Conservation (phyloP, 2,797 vertebrate species). For the Pangasius macronema region DNA sequence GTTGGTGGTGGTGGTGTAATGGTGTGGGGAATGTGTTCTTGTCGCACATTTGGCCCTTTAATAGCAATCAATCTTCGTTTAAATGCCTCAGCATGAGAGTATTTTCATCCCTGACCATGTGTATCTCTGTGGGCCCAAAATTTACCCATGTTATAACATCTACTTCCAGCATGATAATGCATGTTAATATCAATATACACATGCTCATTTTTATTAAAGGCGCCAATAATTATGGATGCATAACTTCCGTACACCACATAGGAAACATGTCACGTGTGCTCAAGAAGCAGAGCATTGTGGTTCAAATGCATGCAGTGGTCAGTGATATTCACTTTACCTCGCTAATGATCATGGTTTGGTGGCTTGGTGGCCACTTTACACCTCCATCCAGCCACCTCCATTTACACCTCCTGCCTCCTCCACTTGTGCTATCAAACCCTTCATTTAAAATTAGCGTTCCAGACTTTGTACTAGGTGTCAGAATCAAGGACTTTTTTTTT, state of each 20-base stretch:
- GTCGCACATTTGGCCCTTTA: background rate
- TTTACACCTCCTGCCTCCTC: background rate
- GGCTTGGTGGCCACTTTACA: background rate
- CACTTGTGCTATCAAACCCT: background rate
- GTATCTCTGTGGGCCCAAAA: background rate
- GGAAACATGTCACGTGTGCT: background rate
- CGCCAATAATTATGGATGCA: background rate
- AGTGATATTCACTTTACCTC: background rate
- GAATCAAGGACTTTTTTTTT: background rate
- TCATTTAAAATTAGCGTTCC: background rate
- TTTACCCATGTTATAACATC: background rate
- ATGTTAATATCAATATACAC: too few relatives aligned
- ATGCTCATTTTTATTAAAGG: background rate
- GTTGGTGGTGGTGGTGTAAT: background rate
- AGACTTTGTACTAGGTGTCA: background rate
- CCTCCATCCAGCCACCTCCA: background rate
- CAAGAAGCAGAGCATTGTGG: background rate
- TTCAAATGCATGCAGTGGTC: background rate
- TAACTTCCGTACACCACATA: background rate
- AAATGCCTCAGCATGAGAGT: background rate
- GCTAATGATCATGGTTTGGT: background rate
- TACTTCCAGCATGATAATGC: background rate
- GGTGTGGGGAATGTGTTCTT: background rate
- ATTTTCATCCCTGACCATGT: too few relatives aligned
- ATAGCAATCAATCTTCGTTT: background rate